Base-by-base conservation (phyloP, 2,888 invertebrate genomes). In the Margaritifera margaritifera region DNA sequence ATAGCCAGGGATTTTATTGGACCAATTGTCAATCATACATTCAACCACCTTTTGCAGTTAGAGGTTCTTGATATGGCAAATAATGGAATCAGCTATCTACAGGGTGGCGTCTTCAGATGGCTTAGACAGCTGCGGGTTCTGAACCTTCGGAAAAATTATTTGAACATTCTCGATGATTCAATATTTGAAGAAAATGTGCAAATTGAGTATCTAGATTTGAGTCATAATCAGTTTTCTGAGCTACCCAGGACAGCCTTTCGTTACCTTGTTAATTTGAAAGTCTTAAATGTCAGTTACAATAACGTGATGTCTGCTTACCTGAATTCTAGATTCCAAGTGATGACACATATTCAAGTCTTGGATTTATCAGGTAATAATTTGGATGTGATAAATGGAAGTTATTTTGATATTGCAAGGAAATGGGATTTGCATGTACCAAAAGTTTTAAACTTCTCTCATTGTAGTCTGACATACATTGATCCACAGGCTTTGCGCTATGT, bases 221-320 rank as follows among this genome's bases (percentile, higher is more conserved):
- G 81, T 71, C 69, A 74, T 25, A 86, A 86, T 68, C 57, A 72
- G n/a, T 73, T 84, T 22, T 63, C 68, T 25, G 64, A 68, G 18
- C 61, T 86, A 24, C 85, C 84, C 4, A 78, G 80, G 57, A 64
- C 68, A 4, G 71, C 79, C 0, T 78, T 86, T 64, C 68, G 73
- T 22, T 79, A 70, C 62, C 69, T 85, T 11, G 67, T 68, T 51
- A 81, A 78, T 54, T 70, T 86, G 24, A 74, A 69, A 56, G 52
- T 78, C n/a, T 66, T 86, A 27, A 84, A 86, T 61, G 65, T 86
- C 8, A 84, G 84, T 72, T 80, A 70, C 65, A 86, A 86, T 64
- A 66, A 72, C 1, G 58, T 86, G 59, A 70, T 64, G 2, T 76
- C 79, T 6, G 75, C 81, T 18, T 72, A 73, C 50, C 69, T 86